Base-by-base conservation (phyloP, 2,888 invertebrate genomes). In the Macropis europaea region DNA sequence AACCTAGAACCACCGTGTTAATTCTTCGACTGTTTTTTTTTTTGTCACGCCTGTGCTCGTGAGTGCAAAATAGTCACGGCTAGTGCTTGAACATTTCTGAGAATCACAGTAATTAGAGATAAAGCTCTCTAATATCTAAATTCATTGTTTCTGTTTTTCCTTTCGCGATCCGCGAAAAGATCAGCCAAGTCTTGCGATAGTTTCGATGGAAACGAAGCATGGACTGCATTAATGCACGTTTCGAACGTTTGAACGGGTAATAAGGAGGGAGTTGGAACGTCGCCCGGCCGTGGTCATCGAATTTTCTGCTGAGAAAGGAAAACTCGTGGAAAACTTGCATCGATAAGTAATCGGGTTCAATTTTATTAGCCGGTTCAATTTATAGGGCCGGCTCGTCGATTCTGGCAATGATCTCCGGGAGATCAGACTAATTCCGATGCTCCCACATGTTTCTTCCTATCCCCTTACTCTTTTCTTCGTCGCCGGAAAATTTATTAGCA, bases 401-500 rank as follows among this genome's bases (percentile, higher is more conserved):
- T 50, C 50, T 50, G 43, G 50, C 64, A 32, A 30, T 17, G 50
- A 54, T 70, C 15, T 52, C 54, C 5, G 30, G 40, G 13, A 26
- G 62, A 57, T 43, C 48, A 19, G 32, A 57, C 64, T 69, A 69
- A 69, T 69, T 64, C 17, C 56, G 36, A 48, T 15, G 13, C 19
- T n/a, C 32, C 43, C 56, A 13, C 57, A n/a, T 57, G 59, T 38
- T 57, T 28, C 53, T 42, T 38, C 28, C 22, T 15, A n/a, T 7
- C 9, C 11, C 11, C 5, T 15, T 11, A 15, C 30, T 62, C 24
- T 43, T 50, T 47, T 48, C 52, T 45, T 56, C 47, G 45, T 43
- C 22, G 34, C 9, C 52, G 36, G 2, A 26, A 60, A 81, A 79
- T 79, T 79, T 79, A 79, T 77, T 77, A 70, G 69, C 75, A 52